phyloP scores from a whole-genome alignment of 1,140 invertebrate species.

The Drosophila parabipectinata region DNA sequence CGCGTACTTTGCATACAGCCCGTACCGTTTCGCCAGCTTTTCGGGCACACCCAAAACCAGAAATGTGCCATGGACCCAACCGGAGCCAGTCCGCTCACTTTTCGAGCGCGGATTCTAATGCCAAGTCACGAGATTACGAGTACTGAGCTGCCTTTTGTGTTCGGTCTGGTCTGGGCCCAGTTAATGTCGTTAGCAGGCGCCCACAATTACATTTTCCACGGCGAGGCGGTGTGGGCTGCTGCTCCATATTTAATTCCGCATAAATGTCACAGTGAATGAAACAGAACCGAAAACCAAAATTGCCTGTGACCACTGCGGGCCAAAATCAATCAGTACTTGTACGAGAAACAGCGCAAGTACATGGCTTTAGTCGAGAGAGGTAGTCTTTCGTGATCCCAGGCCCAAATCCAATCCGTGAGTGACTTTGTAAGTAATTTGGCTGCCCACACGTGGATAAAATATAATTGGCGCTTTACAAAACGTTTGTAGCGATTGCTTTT shows the following conservation, averaged over 20 bases:
- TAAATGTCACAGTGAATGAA: not conserved
- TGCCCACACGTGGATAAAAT: conserved; percentile 13
- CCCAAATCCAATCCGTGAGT: conserved; percentile 5
- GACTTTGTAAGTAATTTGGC: conserved; percentile 16
- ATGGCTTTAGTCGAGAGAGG: not conserved
- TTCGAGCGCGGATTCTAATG: conserved; percentile 54
- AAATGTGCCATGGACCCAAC: conserved; percentile 35
- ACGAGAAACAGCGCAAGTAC: not conserved
- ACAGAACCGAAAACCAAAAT: not conserved
- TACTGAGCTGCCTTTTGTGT: conserved; percentile 30
- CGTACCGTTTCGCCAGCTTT: conserved; percentile 3
- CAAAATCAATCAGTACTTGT: not conserved
- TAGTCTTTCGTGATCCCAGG: conserved; percentile 6
- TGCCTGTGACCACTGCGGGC: not conserved
- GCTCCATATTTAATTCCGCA: conserved; percentile 17
- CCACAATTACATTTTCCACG: conserved; percentile 33
- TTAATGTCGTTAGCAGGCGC: conserved; percentile 33
- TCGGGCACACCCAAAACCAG: conserved; percentile 55
- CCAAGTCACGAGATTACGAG: conserved; percentile 28
- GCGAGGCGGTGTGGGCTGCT: conserved; percentile 11
- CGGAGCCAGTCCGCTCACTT: conserved; percentile 54
- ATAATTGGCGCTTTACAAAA: conserved; percentile 24
- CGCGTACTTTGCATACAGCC: conserved; percentile 30
- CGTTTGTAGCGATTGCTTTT: conserved; percentile 42
- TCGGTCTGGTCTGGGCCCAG: not conserved